Percentiles rank a stretch among this genome's conserved stretches.
phyloP scores from a whole-genome alignment of 2,113 vertebrate species.

The Lontra canadensis region DNA sequence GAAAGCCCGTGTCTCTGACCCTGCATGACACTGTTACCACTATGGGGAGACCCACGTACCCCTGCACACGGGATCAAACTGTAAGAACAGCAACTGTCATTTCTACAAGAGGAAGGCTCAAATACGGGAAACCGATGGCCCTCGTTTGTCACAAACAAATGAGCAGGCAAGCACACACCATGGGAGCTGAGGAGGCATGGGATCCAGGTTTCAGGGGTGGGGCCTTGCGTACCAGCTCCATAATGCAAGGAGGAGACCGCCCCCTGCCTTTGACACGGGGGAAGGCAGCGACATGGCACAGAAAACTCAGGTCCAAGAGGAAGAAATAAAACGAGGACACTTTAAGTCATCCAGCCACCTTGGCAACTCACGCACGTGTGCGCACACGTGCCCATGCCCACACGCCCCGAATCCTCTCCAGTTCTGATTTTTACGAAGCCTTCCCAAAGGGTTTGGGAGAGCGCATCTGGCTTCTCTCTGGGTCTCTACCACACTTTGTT shows the following conservation, averaged over 20 bases:
- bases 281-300: fast-evolving
- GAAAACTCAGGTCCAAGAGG: fast-evolving
- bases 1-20: fast-evolving
- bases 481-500: not conserved
- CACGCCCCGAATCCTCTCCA: too few species aligned
- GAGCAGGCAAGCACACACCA: not conserved
- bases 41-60: too few species aligned
- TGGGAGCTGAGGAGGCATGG: not conserved
- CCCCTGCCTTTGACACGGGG: fast-evolving
- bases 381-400: fast-evolving
- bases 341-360: not conserved
- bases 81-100: not conserved
- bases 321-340: not conserved
- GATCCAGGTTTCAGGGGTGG: fast-evolving
- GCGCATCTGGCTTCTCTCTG: too few species aligned
- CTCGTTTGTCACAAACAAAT: not conserved
- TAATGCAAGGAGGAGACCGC: fast-evolving
- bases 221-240: fast-evolving
- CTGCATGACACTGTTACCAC: fast-evolving
- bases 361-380: fast-evolving
- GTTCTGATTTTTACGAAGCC: not conserved
- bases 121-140: fast-evolving
- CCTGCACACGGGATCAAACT: fast-evolving
- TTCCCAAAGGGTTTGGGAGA: not conserved
- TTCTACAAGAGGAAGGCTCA: not conserved